Base-by-base conservation (phyloP, 2,113 vertebrate species). In the Dinomys branickii region DNA sequence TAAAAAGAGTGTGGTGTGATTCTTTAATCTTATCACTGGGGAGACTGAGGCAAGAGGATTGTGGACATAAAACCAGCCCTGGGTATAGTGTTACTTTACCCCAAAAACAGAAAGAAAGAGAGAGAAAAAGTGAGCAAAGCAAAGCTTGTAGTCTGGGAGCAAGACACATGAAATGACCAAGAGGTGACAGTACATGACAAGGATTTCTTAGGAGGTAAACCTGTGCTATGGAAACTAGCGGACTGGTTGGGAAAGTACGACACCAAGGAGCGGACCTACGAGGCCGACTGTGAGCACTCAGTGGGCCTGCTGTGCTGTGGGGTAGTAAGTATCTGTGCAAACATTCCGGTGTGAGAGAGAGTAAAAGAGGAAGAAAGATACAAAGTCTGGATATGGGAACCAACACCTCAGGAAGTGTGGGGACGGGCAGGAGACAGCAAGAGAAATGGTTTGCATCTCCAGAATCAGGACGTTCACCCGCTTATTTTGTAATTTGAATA, bases 401-500 rank as follows among this genome's bases (percentile, higher is more conserved):
- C 0, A 61, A 4, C 4, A 69, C 35, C 5, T 75, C 35, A n/a
- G 5, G 3, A 88, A 90, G 9, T 7, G 12, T 24, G 9, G 17
- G 11, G 50, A 92, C 11, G 9, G 2, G n/a, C 3, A 58, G 58
- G 24, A 95, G 90, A 90, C 4, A 58, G 47, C 35, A 88, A 90
- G 44, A 67, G 28, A 47, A 6, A 56, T 59, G 14, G 19, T 69
- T 52, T 85, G 81, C 65, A 93, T 73, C 63, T 90, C 24, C 58
- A 77, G 14, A 58, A 93, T 59, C 24, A 91, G 67, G 83, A 63
- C 75, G 20, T n/a, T 86, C 19, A 86, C 90, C 33, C 28, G 44
- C 59, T 26, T 88, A 56, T 87, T 94, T 91, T 33, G 86, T 94
- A 92, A 63, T 85, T 94, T 92, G 78, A 93, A 82, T 86, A 87